Percentiles rank a stretch among this genome's conserved stretches.
Conservation (phyloP, 2,797 vertebrate species). For the Distichodus sexfasciatus region DNA sequence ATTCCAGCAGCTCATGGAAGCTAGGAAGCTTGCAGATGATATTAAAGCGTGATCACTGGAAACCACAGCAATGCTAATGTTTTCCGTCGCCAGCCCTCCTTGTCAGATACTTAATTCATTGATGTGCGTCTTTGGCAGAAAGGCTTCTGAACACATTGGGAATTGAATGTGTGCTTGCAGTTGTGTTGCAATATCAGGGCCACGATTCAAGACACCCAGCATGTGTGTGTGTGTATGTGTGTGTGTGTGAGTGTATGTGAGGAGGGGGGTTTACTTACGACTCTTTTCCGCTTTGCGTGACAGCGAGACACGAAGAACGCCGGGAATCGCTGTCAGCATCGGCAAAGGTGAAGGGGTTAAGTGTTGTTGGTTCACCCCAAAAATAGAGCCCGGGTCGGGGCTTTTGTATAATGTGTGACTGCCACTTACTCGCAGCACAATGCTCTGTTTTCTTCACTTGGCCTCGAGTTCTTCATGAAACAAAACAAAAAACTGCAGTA, state of each 20-base stretch:
- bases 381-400: conserved; percentile 39
- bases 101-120: conserved; percentile 44
- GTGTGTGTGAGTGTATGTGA: background rate
- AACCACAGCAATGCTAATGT: conserved; percentile 55
- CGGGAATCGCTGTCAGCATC: conserved; percentile 44
- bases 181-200: conserved; percentile 19
- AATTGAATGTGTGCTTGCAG: conserved; percentile 38
- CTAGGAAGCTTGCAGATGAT: conserved; percentile 47
- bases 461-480: conserved; percentile 1
- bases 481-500: too few species aligned
- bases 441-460: conserved; percentile 23
- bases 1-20: conserved; percentile 16
- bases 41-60: conserved; percentile 44
- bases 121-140: conserved; percentile 25
- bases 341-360: conserved; percentile 48
- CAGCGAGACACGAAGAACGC: conserved; percentile 41
- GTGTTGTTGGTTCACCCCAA: conserved; percentile 53
- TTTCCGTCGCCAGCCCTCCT: conserved; percentile 42
- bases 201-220: conserved; percentile 10
- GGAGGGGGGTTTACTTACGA: conserved; percentile 35
- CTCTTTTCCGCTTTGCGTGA: conserved; percentile 41
- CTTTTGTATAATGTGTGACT: conserved; percentile 33
- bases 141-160: conserved; percentile 35
- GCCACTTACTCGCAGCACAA: conserved; percentile 37
- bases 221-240: conserved; percentile 4